Evolutionary conservation across 2,888 invertebrate species (phyloP).

Genomic region (Philopedon plagiatum): DNA sequence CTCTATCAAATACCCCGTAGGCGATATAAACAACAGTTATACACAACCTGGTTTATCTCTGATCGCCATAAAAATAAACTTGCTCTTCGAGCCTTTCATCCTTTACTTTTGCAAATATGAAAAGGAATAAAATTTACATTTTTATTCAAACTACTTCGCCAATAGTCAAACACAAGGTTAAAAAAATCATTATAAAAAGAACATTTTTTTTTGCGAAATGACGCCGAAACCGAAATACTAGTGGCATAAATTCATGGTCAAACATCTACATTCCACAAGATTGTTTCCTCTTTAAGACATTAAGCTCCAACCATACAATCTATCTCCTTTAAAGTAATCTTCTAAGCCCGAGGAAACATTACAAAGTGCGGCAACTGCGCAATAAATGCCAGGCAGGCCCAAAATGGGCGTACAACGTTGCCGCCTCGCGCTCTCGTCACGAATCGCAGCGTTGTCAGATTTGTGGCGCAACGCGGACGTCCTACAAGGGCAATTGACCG

Average conservation of each 20-base stretch:
- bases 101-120: conserved; percentile 18
- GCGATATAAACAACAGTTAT: conserved; percentile 35
- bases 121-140: conserved; percentile 19
- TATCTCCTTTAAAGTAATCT: conserved; percentile 27
- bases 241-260: conserved; percentile 35
- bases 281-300: conserved; percentile 20
- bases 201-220: conserved; percentile 2
- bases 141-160: not conserved
- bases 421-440: conserved; percentile 24
- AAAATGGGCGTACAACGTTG: conserved; percentile 44
- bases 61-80: conserved; percentile 30
- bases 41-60: conserved; percentile 27
- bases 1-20: conserved; percentile 26
- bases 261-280: conserved; percentile 5
- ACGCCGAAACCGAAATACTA: conserved; percentile 30
- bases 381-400: conserved; percentile 31
- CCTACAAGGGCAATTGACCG: conserved; percentile 42
- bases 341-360: conserved; percentile 22
- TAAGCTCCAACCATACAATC: conserved; percentile 1
- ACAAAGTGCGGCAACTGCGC: conserved; percentile 41
- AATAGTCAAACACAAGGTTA: conserved; percentile 7
- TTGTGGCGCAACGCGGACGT: conserved; percentile 37
- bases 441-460: conserved; percentile 29
- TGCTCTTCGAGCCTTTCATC: conserved; percentile 3
- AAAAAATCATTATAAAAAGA: conserved; percentile 1